phyloP scores from a whole-genome alignment of 1,140 invertebrate species.

The Elysia chlorotica region DNA sequence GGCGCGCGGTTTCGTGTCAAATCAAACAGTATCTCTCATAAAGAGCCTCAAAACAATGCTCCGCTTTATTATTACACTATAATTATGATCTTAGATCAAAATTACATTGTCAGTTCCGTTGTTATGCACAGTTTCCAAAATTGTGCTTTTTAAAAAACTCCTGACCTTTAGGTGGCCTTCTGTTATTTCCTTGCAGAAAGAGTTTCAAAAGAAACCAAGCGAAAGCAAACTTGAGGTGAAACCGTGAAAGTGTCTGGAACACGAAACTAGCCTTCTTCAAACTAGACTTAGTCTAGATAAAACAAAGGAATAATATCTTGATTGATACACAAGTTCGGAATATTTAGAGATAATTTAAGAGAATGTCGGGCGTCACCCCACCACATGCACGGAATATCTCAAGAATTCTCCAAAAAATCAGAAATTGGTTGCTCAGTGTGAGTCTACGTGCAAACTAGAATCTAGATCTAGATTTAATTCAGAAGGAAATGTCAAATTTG shows the following conservation, averaged over 20 bases:
- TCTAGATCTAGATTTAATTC: neutral
- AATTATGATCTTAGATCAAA: too few species aligned
- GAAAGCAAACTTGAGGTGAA: neutral
- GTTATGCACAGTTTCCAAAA: too few species aligned
- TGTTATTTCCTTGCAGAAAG: too few species aligned
- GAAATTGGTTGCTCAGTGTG: conserved; percentile 20
- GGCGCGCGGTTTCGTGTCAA: too few species aligned
- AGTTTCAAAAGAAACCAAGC: neutral
- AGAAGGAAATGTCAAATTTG: neutral
- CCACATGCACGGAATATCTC: neutral
- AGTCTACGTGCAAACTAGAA: neutral
- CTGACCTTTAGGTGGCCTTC: too few species aligned
- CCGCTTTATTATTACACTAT: too few species aligned
- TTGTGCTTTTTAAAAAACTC: too few species aligned
- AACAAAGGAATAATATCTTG: neutral
- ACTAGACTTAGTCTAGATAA: neutral
- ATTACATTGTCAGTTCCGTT: too few species aligned
- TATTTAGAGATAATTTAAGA: neutral
- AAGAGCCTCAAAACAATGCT: too few species aligned
- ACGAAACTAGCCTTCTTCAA: neutral
- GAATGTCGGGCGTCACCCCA: conserved; percentile 1
- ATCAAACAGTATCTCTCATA: too few species aligned
- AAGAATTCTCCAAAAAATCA: neutral
- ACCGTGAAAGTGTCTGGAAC: neutral
- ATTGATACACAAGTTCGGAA: neutral